These are phyloP conservation scores for Pammene fasciana DNA, from an alignment of 2,888 invertebrate species.

Conservation along the genomic window DNA sequence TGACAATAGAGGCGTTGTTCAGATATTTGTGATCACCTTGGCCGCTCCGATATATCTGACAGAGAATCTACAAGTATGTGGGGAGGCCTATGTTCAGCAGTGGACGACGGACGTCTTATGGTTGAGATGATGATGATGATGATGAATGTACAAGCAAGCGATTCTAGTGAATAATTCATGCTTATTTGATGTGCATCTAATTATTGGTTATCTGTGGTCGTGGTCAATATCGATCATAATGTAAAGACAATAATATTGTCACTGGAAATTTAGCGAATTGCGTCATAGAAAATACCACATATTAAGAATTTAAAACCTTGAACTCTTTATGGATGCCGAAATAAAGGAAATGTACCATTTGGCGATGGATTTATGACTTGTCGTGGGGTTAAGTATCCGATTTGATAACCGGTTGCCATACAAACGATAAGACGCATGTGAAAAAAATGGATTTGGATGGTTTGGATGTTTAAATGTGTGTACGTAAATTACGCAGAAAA, in stretches of 20 bases:
- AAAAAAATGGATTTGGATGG: background rate
- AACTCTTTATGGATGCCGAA: slow-evolving; percentile 31
- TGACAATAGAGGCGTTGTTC: too few relatives aligned
- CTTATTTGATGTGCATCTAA: background rate
- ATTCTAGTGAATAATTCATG: slow-evolving; percentile 7
- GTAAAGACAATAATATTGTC: background rate
- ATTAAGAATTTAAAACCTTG: slow-evolving; percentile 17
- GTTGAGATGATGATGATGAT: too few relatives aligned
- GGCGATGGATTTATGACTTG: slow-evolving; percentile 14
- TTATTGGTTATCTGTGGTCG: background rate
- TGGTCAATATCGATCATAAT: background rate
- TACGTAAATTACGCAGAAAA: too few relatives aligned
- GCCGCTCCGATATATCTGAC: too few relatives aligned
- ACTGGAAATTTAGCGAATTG: slow-evolving; percentile 8
- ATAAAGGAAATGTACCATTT: slow-evolving; percentile 35
- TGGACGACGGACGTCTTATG: too few relatives aligned
- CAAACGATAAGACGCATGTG: background rate
- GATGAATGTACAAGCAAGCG: background rate
- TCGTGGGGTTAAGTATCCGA: slow-evolving; percentile 4
- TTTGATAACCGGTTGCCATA: slow-evolving; percentile 8
- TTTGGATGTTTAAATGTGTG: too few relatives aligned
- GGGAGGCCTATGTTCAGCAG: too few relatives aligned
- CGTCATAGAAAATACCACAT: slow-evolving; percentile 27
- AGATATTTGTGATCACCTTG: too few relatives aligned
- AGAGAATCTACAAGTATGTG: too few relatives aligned